A percentile compares a stretch with the other conserved stretches of the same genome.
Evolutionary conservation across 2,797 vertebrate species (phyloP).

Genomic region (Sebastes diploproa): DNA sequence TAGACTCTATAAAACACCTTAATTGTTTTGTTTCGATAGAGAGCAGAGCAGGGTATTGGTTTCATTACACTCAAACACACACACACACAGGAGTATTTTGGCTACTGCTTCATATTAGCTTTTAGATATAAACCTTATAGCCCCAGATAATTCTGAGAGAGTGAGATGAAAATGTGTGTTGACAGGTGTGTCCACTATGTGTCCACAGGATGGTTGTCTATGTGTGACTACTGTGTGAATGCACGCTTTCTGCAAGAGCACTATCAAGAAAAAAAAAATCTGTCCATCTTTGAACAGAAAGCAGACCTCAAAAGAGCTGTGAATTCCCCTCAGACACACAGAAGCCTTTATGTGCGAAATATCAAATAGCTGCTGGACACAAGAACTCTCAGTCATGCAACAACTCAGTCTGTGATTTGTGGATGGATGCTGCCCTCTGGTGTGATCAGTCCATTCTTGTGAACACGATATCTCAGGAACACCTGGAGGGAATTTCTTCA

Average conservation of each 20-base stretch:
- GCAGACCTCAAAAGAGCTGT: neutral
- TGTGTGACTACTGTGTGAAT: neutral
- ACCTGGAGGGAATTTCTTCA: too few species aligned
- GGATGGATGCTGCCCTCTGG: constrained; percentile 56
- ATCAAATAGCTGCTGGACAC: neutral
- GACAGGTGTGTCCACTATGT: neutral
- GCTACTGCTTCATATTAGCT: neutral
- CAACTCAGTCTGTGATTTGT: neutral
- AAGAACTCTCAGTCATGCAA: neutral
- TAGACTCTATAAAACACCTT: neutral
- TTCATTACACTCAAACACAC: neutral
- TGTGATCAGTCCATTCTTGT: neutral
- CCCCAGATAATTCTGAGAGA: neutral
- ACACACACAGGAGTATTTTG: neutral
- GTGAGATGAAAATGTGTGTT: neutral
- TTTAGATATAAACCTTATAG: neutral
- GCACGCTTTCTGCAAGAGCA: neutral
- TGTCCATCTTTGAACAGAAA: neutral
- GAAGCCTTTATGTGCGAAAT: neutral
- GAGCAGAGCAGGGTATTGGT: neutral
- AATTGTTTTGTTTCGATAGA: constrained; percentile 8
- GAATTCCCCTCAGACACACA: constrained; percentile 21
- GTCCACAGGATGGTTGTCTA: neutral
- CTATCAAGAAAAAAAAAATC: neutral
- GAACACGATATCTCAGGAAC: too few species aligned